Evolutionary conservation across 30 jellyfish, hydroid and myxozoan genomes (phyloP).

Genomic region (Aurelia aurita complex sp. Pacific): DNA sequence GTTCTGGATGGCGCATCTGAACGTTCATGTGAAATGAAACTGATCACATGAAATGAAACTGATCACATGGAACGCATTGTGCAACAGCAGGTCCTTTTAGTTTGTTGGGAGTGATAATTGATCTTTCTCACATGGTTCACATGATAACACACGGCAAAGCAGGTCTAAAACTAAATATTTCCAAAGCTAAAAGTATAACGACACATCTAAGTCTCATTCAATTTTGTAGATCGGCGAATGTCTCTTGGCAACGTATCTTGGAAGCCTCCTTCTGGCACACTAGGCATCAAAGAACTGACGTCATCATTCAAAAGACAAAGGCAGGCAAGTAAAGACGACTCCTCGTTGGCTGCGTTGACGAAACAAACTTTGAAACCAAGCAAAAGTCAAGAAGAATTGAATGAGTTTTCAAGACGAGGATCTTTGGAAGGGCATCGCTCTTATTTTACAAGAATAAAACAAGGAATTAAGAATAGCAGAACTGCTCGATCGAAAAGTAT

Average conservation of each 20-base stretch:
- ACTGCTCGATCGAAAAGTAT: slow-evolving; percentile 34
- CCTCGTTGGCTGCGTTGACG: slow-evolving; percentile 5
- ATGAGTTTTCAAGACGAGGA: slow-evolving; percentile 30
- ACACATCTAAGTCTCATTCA: too few species aligned
- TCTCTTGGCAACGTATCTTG: slow-evolving; percentile 27
- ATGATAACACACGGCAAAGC: too few species aligned
- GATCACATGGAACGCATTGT: too few species aligned
- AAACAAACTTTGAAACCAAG: background rate
- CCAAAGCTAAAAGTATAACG: too few species aligned
- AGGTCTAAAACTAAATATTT: too few species aligned
- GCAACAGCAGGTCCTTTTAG: too few species aligned
- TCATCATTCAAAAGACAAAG: slow-evolving; percentile 16
- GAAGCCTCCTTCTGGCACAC: slow-evolving; percentile 48
- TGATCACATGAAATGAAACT: too few species aligned
- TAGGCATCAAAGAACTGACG: background rate
- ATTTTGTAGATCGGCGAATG: background rate
- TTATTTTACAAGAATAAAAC: slow-evolving; percentile 34
- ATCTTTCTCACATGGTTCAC: too few species aligned
- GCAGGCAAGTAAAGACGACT: slow-evolving; percentile 46
- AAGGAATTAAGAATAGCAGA: slow-evolving; percentile 29
- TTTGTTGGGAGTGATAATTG: too few species aligned
- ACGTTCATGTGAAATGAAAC: too few species aligned
- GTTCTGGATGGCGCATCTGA: too few species aligned
- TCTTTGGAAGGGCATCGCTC: slow-evolving; percentile 56
- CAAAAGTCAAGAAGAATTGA: slow-evolving; percentile 30